Conservation (phyloP, 2,888 invertebrate species). For the Autographa pulchrina region DNA sequence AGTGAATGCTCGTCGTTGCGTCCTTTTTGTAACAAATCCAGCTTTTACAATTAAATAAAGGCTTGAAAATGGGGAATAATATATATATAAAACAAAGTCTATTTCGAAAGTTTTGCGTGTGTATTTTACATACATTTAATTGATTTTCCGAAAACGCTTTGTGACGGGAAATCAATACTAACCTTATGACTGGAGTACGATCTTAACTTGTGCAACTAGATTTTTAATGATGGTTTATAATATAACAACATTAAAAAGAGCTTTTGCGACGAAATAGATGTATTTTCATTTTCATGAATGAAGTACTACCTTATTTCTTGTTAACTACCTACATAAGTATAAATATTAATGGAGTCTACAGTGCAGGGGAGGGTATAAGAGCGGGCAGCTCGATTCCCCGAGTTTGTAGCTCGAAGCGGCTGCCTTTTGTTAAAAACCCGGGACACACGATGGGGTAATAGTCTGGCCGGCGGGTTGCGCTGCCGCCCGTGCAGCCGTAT, state of each 20-base stretch:
- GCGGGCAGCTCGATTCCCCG: constrained; percentile 24
- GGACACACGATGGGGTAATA: constrained; percentile 35
- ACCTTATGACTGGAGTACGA: constrained; percentile 39
- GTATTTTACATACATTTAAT: no score
- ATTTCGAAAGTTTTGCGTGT: no score
- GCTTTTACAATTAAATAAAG: constrained; percentile 8
- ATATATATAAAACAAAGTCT: no score
- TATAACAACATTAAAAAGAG: constrained; percentile 31
- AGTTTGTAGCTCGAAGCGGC: constrained; percentile 18
- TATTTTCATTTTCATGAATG: not conserved
- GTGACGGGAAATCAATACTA: constrained; percentile 43
- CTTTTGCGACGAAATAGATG: constrained; percentile 21
- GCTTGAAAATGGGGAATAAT: no score
- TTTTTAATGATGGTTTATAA: constrained; percentile 42
- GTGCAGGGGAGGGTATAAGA: constrained; percentile 30
- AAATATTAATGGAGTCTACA: constrained; percentile 36
- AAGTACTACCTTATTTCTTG: not conserved
- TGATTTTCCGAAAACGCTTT: not conserved
- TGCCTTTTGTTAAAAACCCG: constrained; percentile 38
- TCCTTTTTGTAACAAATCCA: constrained; percentile 20
- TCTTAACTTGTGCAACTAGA: constrained; percentile 32
- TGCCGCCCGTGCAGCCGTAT: constrained; percentile 14
- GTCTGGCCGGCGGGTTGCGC: constrained; percentile 43
- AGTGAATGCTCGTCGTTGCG: constrained; percentile 38
- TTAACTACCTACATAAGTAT: not conserved